Evolutionary conservation across 2,113 vertebrate genomes (phyloP), one percentile per base, ranked within the genome.

Genomic region (Ophthalmolycus amberensis): DNA sequence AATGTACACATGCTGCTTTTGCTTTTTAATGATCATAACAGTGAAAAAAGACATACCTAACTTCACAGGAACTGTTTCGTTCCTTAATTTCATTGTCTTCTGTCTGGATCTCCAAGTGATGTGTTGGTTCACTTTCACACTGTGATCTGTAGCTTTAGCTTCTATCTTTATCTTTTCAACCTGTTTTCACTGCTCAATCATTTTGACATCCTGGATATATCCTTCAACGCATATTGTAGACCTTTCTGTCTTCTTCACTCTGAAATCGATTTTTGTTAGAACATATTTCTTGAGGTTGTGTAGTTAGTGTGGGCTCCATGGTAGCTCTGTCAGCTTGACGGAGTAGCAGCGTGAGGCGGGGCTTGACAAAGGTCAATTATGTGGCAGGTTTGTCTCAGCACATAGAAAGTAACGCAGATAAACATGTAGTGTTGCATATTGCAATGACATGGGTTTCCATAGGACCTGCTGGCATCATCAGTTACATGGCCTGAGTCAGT

Each of bases 391-490:
- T 73, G 50, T 58, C 11, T 38, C 32, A 72, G 63, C 44, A 46
- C 44, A 25, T 42, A 75, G 11, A 58, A 9, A 42, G 37, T 15
- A 4, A 46, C 10, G 56, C 40, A 76, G 60, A 72, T 14, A 40
- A 34, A 52, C 25, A 40, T 38, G 50, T 38, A 37, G 54, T 32
- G 27, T 56, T 62, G 1, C 29, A 71, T 72, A 38, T 75, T 48
- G 25, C 64, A 25, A 46, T 65, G 37, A 74, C 71, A 67, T 46
- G 56, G 83, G 16, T 74, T 74, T 79, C 62, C 44, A 50, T 59
- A 82, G 34, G n/a, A 77, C 71, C 12, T 75, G 54, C 79, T 88
- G 79, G 82, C 85, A 85, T 90, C 88, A 93, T 85, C 74, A 42
- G 74, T 92, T 79, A 85, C 82, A 66, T 84, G 79, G 44, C 71